Evolutionary conservation across 2,113 vertebrate species (phyloP), one percentile per base, ranked within the genome.

Genomic region (Zosterops borbonicus): DNA sequence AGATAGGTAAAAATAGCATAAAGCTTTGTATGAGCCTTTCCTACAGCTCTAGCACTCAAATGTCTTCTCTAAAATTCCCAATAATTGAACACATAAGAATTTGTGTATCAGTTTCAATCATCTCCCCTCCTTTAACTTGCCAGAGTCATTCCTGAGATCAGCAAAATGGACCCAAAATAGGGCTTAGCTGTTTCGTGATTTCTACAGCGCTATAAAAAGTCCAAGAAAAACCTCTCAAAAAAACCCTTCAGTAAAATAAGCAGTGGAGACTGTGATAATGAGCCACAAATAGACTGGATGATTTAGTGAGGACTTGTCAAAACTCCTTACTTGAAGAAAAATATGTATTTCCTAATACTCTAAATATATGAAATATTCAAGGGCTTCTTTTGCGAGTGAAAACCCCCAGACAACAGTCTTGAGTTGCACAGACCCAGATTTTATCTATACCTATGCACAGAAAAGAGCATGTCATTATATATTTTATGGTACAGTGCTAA

Each of bases 341-440:
- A 80, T 0, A 50, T 5, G 0, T 35, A 24, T 74, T 91, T 94
- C 14, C 27, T 39, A 31, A 33, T 75, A 31, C 19, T 75, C 42
- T n/a, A 78, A 70, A 62, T 46, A 63, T 27, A 14, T 63, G 1
- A 67, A 84, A 60, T 15, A 7, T 64, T 81, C 37, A 41, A 74
- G 13, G 11, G 7, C 37, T 77, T 89, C 25, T 49, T 59, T 39
- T 6, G 2, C 69, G 35, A 87, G 18, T 44, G 52, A 39, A 89
- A 90, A 81, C 20, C 27, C 12, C 23, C 4, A 7, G 12, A 80
- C 2, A 55, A 25, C 11, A 77, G 31, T n/a, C 12, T 37, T 52
- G 55, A 5, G 5, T 49, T n/a, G n/a, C 0, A 0, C 14, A 69
- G 60, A 53, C 6, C 56, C 22, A 3, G 1, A 49, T 46, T 17